Percentiles rank a stretch among this genome's conserved stretches.
Evolutionary conservation across 2,797 vertebrate species (phyloP).

Genomic region (Masticophis lateralis): DNA sequence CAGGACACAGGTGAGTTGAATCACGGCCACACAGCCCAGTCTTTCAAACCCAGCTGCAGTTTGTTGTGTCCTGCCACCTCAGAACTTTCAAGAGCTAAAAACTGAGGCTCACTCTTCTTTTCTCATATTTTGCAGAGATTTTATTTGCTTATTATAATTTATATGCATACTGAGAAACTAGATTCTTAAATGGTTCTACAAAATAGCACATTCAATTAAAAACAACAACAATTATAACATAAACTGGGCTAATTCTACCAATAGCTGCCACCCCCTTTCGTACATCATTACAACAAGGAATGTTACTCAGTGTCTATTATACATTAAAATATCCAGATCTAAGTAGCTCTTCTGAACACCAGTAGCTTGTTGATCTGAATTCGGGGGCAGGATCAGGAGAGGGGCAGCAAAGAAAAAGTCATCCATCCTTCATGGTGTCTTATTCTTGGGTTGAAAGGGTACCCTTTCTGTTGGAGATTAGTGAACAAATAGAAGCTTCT

Average conservation of each 20-base stretch:
- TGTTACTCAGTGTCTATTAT: not conserved
- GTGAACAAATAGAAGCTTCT: not conserved
- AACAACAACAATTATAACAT: not conserved
- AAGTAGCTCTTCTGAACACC: not conserved
- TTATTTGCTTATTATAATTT: not conserved
- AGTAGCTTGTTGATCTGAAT: not conserved
- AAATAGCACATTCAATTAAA: not conserved
- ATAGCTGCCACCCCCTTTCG: not conserved
- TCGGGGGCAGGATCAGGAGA: not conserved
- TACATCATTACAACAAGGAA: not conserved
- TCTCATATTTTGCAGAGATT: not conserved
- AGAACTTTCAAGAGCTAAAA: not conserved
- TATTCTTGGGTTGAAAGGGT: not conserved
- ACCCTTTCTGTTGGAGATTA: not conserved
- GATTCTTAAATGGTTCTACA: not conserved
- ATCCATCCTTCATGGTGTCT: not conserved
- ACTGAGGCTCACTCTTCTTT: not conserved
- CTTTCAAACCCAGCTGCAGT: not conserved
- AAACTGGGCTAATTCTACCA: not conserved
- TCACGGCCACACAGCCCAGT: not conserved
- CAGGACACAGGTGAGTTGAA: slow-evolving; percentile 88
- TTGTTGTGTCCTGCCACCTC: not conserved
- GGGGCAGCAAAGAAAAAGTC: not conserved
- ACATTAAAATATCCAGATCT: not conserved
- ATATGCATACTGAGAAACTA: not conserved